Evolutionary conservation across 2,888 invertebrate genomes (phyloP).

Genomic region (Pteria penguin): DNA sequence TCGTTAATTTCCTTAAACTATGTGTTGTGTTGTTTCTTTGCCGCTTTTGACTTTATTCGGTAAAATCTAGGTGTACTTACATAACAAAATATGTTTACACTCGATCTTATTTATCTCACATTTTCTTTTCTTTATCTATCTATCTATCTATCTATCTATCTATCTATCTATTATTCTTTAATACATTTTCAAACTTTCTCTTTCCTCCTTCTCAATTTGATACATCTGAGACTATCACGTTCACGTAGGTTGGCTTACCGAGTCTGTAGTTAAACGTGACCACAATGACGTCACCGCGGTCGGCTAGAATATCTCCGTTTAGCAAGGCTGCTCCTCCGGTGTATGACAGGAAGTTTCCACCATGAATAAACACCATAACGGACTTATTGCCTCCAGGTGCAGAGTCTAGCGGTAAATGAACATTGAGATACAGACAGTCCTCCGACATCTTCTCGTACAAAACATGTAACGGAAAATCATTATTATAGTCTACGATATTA

Average conservation of each 20-base stretch:
- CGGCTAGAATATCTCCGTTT: constrained; percentile 52
- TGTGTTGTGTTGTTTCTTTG: no score
- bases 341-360: constrained; percentile 79
- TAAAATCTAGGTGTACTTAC: no score
- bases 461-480: not conserved
- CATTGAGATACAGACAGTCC: constrained; percentile 89
- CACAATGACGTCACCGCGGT: constrained; percentile 57
- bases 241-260: constrained; percentile 34
- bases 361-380: constrained; percentile 81
- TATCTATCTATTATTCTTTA: no score
- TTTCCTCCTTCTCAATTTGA: no score
- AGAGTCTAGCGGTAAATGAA: constrained; percentile 82
- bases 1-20: no score
- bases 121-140: no score
- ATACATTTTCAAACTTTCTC: no score
- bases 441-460: constrained; percentile 82
- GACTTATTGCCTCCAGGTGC: constrained; percentile 37
- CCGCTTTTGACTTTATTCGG: no score
- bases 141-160: no score
- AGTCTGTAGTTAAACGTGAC: constrained; percentile 59
- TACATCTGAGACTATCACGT: not conserved
- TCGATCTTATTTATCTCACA: no score
- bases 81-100: no score
- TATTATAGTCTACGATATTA: not conserved
- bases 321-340: constrained; percentile 54